These are phyloP conservation scores for Ctena decussata DNA, from an alignment of 2,888 invertebrate genomes.

Conservation along the genomic window DNA sequence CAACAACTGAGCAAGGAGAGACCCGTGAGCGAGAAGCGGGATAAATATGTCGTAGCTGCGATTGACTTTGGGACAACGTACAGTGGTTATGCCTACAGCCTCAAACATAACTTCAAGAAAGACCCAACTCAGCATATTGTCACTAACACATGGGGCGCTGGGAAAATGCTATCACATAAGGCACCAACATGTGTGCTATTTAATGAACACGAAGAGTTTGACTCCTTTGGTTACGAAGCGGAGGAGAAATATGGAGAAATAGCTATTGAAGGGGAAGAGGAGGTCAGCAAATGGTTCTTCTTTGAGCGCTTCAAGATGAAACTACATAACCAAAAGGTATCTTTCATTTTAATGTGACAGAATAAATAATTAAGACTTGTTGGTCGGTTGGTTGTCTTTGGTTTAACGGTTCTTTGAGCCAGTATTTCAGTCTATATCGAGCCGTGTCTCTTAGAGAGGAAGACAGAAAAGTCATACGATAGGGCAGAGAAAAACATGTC, in stretches of 20 bases:
- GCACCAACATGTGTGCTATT: neutral
- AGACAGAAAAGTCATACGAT: too few species aligned
- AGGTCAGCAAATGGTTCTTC: conserved; percentile 31
- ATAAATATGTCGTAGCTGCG: conserved; percentile 67
- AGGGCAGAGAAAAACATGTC: too few species aligned
- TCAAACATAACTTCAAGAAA: conserved; percentile 76
- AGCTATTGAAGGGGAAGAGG: conserved; percentile 22
- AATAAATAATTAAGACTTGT: too few species aligned
- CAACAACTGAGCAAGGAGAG: too few species aligned
- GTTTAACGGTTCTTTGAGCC: too few species aligned
- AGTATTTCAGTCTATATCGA: too few species aligned
- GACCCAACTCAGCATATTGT: conserved; percentile 83
- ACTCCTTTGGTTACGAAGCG: conserved; percentile 37
- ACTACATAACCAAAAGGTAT: conserved; percentile 20
- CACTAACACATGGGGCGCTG: conserved; percentile 19
- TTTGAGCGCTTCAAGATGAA: conserved; percentile 53
- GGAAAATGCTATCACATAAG: neutral
- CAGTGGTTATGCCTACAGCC: conserved; percentile 83
- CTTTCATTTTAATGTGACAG: too few species aligned
- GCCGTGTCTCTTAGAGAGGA: too few species aligned
- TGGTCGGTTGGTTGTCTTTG: too few species aligned
- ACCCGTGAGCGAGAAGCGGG: too few species aligned
- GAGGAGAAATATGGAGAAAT: conserved; percentile 42
- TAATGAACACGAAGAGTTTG: neutral
- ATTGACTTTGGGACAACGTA: conserved; percentile 84